Evolutionary conservation across 1,140 invertebrate species (phyloP).

Genomic region (Tetragonula clypearis): DNA sequence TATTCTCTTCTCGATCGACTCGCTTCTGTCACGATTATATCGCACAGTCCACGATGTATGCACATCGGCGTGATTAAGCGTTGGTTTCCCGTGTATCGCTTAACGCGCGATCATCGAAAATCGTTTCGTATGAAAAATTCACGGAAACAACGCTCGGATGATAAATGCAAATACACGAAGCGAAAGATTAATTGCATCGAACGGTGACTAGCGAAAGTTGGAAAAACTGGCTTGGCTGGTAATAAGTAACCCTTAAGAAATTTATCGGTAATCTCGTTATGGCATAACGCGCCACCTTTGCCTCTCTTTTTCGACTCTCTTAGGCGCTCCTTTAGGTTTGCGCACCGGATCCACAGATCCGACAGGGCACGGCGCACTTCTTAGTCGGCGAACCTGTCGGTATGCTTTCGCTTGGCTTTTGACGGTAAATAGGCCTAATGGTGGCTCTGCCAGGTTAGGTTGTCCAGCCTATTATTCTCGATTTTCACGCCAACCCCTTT

Average conservation of each 20-base stretch:
- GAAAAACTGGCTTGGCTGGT: slow-evolving; percentile 2
- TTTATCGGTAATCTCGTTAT: slow-evolving; percentile 71
- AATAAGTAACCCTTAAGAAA: slow-evolving; percentile 60
- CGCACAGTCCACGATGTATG: neutral
- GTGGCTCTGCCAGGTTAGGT: slow-evolving; percentile 65
- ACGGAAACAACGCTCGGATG: neutral
- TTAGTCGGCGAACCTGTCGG: slow-evolving; percentile 44
- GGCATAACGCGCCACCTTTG: slow-evolving; percentile 58
- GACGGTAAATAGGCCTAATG: slow-evolving; percentile 66
- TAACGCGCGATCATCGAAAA: neutral
- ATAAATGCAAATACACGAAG: neutral
- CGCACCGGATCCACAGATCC: slow-evolving; percentile 35
- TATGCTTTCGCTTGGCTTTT: slow-evolving; percentile 63
- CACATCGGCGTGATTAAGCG: neutral
- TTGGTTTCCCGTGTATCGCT: neutral
- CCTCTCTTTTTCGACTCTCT: slow-evolving; percentile 34
- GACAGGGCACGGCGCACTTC: slow-evolving; percentile 24
- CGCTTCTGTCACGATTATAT: too few relatives aligned
- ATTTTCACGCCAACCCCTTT: slow-evolving; percentile 72
- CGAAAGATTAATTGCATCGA: slow-evolving; percentile 26
- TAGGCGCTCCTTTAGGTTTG: slow-evolving; percentile 7
- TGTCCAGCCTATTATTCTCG: slow-evolving; percentile 67
- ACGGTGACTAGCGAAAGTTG: neutral
- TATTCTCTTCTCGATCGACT: neutral
- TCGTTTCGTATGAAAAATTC: neutral